Evolutionary conservation across 1,140 invertebrate genomes (phyloP).

Genomic region (Leptestheria dahalacensis): DNA sequence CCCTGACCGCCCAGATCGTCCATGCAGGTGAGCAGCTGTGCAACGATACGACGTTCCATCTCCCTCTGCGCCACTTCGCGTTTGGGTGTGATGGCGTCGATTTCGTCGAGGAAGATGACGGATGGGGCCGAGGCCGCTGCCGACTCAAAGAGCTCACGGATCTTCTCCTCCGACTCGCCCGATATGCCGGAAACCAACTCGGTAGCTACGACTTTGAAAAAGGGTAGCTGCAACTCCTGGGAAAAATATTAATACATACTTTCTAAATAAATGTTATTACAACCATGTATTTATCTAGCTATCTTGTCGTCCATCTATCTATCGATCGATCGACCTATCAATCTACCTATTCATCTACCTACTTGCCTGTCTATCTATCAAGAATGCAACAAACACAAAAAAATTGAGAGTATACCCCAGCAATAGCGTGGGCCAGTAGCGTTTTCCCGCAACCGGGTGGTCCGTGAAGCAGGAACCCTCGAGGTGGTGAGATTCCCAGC

Average conservation of each 20-base stretch:
- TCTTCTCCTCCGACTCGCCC: constrained; percentile 85
- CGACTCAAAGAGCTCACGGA: constrained; percentile 77
- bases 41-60: constrained; percentile 88
- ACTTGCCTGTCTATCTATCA: not conserved
- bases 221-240: constrained; percentile 45
- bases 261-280: constrained; percentile 1
- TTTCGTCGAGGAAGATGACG: constrained; percentile 86
- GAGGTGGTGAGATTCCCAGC: constrained; percentile 61
- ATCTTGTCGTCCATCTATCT: too few relatives aligned
- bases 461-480: constrained; percentile 74
- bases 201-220: constrained; percentile 73
- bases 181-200: constrained; percentile 88
- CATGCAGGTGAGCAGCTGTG: constrained; percentile 73
- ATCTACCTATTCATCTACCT: not conserved
- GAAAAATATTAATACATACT: constrained; percentile 14
- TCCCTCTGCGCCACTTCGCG: constrained; percentile 76
- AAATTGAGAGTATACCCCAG: constrained; percentile 48
- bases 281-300: not conserved
- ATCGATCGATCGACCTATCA: too few relatives aligned
- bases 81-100: constrained; percentile 76
- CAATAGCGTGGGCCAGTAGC: constrained; percentile 76
- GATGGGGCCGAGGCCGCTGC: constrained; percentile 58
- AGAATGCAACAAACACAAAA: too few relatives aligned
- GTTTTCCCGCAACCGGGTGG: constrained; percentile 90
- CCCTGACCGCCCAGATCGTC: constrained; percentile 37